Evolutionary conservation across 2,797 vertebrate genomes (phyloP), one percentile per base, ranked within the genome.

Genomic region (Pseudochirops cupreus): DNA sequence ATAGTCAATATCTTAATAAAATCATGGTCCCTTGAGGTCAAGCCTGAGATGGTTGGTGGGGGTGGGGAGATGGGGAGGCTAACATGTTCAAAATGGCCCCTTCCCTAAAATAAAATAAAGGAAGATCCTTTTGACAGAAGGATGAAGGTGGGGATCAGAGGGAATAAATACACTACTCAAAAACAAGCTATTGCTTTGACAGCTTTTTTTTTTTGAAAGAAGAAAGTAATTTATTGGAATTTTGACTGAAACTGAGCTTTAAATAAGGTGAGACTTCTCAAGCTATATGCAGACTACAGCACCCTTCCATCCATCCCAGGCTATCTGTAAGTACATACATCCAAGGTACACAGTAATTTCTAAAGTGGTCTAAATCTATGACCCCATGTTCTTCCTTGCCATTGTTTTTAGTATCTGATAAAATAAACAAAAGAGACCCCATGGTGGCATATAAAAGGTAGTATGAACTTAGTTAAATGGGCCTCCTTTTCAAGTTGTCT

Each of bases 161-260:
- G 90, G 96, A 94, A 90, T 93, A 96, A 96, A 91, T 67, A 52
- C 90, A 91, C 53, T 96, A 56, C 24, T 96, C 56, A 95, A 31
- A 92, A 97, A 97, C 26, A 92, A 96, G 52, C 58, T 94, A 57
- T 62, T 92, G 90, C n/a, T 93, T 93, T 87, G 91, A 93, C 62
- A 93, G 52, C 28, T 62, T 95, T 94, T 93, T 93, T 39, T 74
- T 82, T 74, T 74, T 82, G 94, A 96, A 33, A 62, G 46, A 67
- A 91, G 1, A 5, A 93, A 7, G 90, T 74, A 74, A 39, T 24
- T 26, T 87, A 2, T 1, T 0, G 56, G 59, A 97, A 91, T 53
- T 93, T 67, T 67, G 95, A 16, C 87, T 56, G 56, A 93, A 96
- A n/a, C 9, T 56, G 18, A 58, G 95, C 96, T 90, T 50, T 3